phyloP scores from a whole-genome alignment of 53 echinoderm and acorn worm genomes.

The Holothuria leucospilota region DNA sequence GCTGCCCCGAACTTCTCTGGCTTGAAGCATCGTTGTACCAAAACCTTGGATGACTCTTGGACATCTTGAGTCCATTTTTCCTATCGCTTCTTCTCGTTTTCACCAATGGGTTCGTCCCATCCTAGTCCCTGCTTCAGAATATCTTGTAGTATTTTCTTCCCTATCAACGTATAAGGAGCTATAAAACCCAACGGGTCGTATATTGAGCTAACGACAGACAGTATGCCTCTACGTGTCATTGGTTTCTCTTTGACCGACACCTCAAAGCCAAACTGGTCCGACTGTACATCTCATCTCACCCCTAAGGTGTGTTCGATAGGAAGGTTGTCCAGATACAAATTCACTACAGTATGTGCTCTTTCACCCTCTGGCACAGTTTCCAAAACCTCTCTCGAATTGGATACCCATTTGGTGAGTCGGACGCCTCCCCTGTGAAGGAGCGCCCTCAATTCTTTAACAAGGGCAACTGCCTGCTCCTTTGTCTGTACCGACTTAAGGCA shows the following conservation, averaged over 20 bases:
- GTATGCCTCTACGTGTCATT: no score
- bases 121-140: conserved; percentile 47
- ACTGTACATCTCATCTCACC: conserved; percentile 51
- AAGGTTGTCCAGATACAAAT: conserved; percentile 38
- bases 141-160: conserved; percentile 54
- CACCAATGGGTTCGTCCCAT: conserved; percentile 49
- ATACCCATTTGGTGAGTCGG: conserved; percentile 67
- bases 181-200: conserved; percentile 42
- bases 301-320: conserved; percentile 71
- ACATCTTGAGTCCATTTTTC: neutral
- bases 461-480: conserved; percentile 14
- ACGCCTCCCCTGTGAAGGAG: conserved; percentile 60
- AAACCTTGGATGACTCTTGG: neutral
- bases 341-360: conserved; percentile 52
- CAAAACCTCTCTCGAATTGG: conserved; percentile 53
- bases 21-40: conserved; percentile 35
- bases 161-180: conserved; percentile 63
- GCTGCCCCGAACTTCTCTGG: conserved; percentile 28
- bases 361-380: conserved; percentile 41
- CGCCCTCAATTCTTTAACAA: conserved; percentile 26
- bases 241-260: no score
- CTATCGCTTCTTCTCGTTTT: neutral
- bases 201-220: no score
- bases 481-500: conserved; percentile 60
- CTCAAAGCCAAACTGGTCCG: no score